Percentiles rank a stretch among this genome's conserved stretches.
These are phyloP conservation scores for Crioceris asparagi DNA, from an alignment of 2,888 invertebrate species.

Conservation along the genomic window DNA sequence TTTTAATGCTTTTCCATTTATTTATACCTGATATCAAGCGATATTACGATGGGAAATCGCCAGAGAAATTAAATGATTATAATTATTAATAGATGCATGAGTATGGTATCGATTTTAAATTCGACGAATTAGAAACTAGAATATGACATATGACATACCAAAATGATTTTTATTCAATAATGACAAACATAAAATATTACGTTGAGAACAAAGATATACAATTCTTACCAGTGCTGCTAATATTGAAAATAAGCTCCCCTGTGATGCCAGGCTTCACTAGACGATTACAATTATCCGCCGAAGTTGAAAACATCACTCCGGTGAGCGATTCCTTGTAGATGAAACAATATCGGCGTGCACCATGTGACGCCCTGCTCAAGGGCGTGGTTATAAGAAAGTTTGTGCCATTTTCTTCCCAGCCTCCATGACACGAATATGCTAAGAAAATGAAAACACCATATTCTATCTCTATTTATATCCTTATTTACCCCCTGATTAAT, in stretches of 20 bases:
- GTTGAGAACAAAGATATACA: not conserved
- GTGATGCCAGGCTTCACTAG: conserved; percentile 42
- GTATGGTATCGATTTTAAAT: not conserved
- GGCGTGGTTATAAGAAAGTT: conserved; percentile 77
- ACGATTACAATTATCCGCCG: conserved; percentile 55
- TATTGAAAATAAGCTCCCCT: conserved; percentile 56
- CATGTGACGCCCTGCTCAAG: conserved; percentile 53
- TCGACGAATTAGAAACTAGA: not conserved
- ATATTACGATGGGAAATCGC: too few relatives aligned
- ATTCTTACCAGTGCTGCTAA: conserved; percentile 54
- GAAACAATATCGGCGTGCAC: conserved; percentile 63
- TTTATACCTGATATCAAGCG: too few relatives aligned
- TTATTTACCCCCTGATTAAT: too few relatives aligned
- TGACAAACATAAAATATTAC: too few relatives aligned
- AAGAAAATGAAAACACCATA: conserved; percentile 28
- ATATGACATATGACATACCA: not conserved
- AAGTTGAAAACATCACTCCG: conserved; percentile 48
- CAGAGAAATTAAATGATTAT: too few relatives aligned
- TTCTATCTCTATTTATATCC: too few relatives aligned
- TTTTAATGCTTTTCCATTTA: too few relatives aligned
- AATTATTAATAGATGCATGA: too few relatives aligned
- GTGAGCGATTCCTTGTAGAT: conserved; percentile 55
- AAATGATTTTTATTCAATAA: too few relatives aligned
- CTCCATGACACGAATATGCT: conserved; percentile 85
- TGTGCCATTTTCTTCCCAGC: conserved; percentile 80